phyloP scores from a whole-genome alignment of 2,113 vertebrate species.

The Laticauda colubrina region DNA sequence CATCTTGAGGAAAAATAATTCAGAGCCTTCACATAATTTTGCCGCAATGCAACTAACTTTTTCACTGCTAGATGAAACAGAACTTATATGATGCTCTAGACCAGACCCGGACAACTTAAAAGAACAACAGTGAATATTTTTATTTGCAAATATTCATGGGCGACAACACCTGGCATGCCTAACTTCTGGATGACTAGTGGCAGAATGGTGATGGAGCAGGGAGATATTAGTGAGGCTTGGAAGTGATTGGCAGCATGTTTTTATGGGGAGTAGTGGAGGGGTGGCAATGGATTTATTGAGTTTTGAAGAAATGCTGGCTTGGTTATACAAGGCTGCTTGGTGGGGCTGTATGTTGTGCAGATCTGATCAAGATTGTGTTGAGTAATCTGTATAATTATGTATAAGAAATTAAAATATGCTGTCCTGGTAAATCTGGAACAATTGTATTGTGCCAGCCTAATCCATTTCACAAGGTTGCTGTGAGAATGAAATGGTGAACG shows the following conservation, averaged over 20 bases:
- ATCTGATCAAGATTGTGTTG: neutral
- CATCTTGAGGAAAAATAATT: neutral
- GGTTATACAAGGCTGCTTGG: neutral
- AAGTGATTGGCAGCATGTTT: neutral
- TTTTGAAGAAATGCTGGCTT: neutral
- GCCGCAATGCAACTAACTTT: neutral
- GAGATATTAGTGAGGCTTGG: neutral
- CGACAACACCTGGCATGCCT: neutral
- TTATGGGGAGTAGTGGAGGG: neutral
- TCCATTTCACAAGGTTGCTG: neutral
- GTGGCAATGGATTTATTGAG: neutral
- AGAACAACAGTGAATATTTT: neutral
- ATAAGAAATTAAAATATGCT: neutral
- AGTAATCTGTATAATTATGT: neutral
- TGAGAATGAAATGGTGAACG: neutral
- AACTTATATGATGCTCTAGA: neutral
- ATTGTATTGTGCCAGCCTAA: neutral
- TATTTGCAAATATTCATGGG: neutral
- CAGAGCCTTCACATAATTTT: neutral
- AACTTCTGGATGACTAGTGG: neutral
- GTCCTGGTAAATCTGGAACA: neutral
- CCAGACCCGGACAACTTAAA: neutral
- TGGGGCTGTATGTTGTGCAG: neutral
- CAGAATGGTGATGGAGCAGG: neutral
- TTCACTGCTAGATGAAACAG: neutral